Evolutionary conservation across 1,140 invertebrate species (phyloP).

Genomic region (Trichonephila clavipes): DNA sequence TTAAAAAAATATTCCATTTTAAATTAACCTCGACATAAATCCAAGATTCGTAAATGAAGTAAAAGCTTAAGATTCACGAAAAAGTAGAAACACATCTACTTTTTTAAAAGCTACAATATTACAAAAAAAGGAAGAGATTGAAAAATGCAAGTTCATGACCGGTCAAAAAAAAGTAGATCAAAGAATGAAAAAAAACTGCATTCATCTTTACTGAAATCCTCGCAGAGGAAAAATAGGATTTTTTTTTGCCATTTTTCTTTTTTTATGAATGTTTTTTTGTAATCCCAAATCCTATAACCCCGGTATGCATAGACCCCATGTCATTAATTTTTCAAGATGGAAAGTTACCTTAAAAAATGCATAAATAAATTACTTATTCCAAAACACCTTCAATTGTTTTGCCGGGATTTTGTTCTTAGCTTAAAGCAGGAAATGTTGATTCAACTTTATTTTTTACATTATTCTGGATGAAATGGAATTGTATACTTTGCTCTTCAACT

Average conservation of each 20-base stretch:
- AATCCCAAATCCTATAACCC: conserved; percentile 25
- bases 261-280: neutral
- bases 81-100: neutral
- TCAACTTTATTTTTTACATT: neutral
- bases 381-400: conserved; percentile 32
- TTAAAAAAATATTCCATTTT: too few relatives aligned
- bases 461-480: conserved; percentile 25
- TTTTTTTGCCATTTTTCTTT: neutral
- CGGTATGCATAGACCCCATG: neutral
- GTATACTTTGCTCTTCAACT: neutral
- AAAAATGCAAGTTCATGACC: neutral
- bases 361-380: conserved; percentile 34
- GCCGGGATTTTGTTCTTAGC: conserved; percentile 16
- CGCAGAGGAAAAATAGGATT: neutral
- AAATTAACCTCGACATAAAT: too few relatives aligned
- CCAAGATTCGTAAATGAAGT: too few relatives aligned
- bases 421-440: conserved; percentile 7
- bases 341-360: conserved; percentile 33
- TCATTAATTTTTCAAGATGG: conserved; percentile 13
- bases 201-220: neutral
- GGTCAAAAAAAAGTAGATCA: neutral
- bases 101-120: neutral
- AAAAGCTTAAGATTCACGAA: neutral
- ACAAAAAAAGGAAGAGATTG: neutral
- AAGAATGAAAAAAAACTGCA: neutral